phyloP scores from a whole-genome alignment of 2,113 vertebrate species.

The Gavia stellata region DNA sequence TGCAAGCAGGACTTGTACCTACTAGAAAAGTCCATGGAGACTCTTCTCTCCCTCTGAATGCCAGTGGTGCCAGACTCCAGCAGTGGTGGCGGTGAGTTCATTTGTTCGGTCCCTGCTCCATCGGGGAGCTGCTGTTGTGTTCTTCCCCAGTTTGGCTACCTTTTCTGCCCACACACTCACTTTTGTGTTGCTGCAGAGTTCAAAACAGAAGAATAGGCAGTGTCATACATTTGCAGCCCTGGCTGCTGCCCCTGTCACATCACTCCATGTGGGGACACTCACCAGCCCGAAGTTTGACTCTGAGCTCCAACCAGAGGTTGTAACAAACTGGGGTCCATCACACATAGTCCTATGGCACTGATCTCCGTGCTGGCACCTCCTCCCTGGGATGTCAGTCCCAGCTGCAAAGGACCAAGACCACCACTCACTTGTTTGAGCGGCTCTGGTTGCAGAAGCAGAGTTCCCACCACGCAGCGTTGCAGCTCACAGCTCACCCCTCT shows the following conservation, averaged over 20 bases:
- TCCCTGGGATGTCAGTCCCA: background rate
- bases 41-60: fast-evolving
- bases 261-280: background rate
- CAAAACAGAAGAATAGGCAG: background rate
- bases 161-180: background rate
- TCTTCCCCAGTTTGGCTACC: background rate
- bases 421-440: background rate
- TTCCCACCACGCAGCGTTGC: fast-evolving
- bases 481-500: background rate
- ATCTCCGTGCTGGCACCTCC: background rate
- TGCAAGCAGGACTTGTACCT: background rate
- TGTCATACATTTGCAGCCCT: background rate
- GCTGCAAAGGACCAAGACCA: background rate
- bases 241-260: background rate
- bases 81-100: background rate
- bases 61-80: background rate
- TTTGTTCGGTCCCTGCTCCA: background rate
- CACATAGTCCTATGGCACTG: background rate
- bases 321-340: background rate
- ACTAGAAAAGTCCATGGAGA: background rate
- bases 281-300: background rate
- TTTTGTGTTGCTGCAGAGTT: background rate
- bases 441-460: background rate
- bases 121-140: background rate
- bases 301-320: background rate